phyloP scores from a whole-genome alignment of 2,113 vertebrate genomes.

The Solea solea region DNA sequence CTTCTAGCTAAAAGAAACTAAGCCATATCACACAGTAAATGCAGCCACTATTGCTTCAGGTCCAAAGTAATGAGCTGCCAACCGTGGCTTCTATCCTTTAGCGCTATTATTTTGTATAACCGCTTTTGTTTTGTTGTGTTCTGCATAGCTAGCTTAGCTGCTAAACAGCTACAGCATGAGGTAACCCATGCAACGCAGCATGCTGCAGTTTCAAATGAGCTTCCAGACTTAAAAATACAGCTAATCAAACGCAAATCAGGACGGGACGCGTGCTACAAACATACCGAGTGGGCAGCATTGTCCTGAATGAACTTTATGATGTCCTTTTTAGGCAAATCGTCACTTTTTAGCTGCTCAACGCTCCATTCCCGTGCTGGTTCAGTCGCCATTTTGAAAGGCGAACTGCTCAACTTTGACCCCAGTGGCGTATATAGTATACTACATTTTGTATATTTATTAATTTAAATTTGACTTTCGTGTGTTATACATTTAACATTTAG shows the following conservation, averaged over 20 bases:
- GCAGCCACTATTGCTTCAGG: too few relatives aligned
- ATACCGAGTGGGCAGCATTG: slow-evolving; percentile 90
- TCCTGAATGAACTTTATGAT: slow-evolving; percentile 94
- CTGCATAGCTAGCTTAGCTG: neutral
- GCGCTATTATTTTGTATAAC: too few relatives aligned
- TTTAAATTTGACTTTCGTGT: too few relatives aligned
- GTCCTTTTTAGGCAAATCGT: slow-evolving; percentile 92
- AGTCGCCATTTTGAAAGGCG: slow-evolving; percentile 80
- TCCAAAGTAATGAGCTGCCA: too few relatives aligned
- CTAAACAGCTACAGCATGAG: neutral
- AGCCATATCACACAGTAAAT: too few relatives aligned
- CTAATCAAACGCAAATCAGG: neutral
- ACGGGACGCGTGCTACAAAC: neutral
- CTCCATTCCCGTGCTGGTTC: slow-evolving; percentile 87
- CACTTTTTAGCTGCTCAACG: slow-evolving; percentile 90
- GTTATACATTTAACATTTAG: neutral
- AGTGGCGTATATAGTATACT: neutral
- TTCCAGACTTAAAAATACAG: neutral
- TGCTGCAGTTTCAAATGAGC: neutral
- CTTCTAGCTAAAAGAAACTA: neutral
- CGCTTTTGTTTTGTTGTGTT: neutral
- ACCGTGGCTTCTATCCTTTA: too few relatives aligned
- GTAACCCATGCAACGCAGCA: slow-evolving; percentile 18
- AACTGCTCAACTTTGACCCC: slow-evolving; percentile 63
- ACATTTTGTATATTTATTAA: neutral